Evolutionary conservation across 2,797 vertebrate genomes (phyloP).

Genomic region (Enteromius treurensis): DNA sequence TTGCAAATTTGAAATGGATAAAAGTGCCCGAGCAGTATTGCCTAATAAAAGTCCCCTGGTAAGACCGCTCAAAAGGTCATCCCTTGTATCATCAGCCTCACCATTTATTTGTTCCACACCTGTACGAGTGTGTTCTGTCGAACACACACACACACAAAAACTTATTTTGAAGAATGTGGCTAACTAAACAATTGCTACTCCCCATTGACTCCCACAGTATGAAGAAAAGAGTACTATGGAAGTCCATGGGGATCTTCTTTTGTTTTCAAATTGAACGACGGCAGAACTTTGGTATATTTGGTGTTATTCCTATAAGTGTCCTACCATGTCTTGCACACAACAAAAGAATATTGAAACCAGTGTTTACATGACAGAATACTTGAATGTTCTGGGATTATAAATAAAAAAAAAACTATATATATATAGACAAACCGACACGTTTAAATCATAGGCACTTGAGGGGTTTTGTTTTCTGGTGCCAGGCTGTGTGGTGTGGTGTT

Average conservation of each 20-base stretch:
- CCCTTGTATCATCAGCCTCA: background rate
- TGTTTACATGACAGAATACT: slow-evolving; percentile 70
- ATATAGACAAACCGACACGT: slow-evolving; percentile 43
- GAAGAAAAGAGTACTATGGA: background rate
- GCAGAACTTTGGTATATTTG: background rate
- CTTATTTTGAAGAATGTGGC: background rate
- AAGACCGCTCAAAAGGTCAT: background rate
- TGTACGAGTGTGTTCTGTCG: background rate
- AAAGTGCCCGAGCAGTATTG: too few species aligned
- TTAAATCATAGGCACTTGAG: slow-evolving; percentile 36
- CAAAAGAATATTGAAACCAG: slow-evolving; percentile 50
- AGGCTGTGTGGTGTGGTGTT: slow-evolving; percentile 34
- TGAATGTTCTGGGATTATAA: slow-evolving; percentile 65
- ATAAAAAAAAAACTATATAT: background rate
- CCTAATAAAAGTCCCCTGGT: too few species aligned
- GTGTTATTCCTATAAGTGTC: slow-evolving; percentile 56
- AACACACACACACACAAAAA: background rate
- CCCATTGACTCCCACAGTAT: background rate
- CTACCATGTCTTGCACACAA: slow-evolving; percentile 62
- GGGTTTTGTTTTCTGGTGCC: slow-evolving; percentile 36
- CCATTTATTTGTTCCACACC: background rate
- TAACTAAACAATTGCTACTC: background rate
- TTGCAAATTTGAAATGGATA: background rate
- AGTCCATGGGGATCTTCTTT: background rate
- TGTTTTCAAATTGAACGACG: background rate